Evolutionary conservation across 2,797 vertebrate genomes (phyloP), one percentile per base, ranked within the genome.

Genomic region (Lycodopsis pacificus): DNA sequence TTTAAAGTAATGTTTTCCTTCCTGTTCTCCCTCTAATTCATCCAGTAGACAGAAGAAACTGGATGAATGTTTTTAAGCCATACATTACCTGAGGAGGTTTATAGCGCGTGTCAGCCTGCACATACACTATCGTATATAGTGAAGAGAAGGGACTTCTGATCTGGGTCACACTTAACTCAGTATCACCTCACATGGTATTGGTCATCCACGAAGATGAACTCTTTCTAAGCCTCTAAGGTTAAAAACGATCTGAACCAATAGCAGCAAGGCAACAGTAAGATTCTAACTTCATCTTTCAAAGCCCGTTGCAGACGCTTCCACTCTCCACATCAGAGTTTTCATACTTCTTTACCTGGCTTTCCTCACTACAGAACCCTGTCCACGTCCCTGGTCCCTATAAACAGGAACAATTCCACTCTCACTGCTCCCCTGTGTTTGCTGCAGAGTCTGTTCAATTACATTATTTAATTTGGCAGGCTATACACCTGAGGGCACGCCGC

Each of bases 401-500:
- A 69, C 22, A 6, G 2, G 3, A 17, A 67, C 30, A 66, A 64
- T 75, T 73, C 40, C 20, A 56, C 53, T 67, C 48, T 78, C 44
- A 30, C 22, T 65, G 44, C 58, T 67, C 61, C 63, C 15, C 5
- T 67, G 46, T 69, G 58, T 68, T 79, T 63, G 22, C 68, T 65
- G 62, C 73, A 72, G 30, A 71, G 20, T 27, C 62, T 51, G 44
- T 66, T 85, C 48, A 79, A 63, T 44, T 36, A 3, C 80, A 66
- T 68, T 42, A 83, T 88, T 87, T 78, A 32, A 91, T 89, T 80
- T 83, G 40, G 30, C 56, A 61, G 20, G 38, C 58, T 62, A 32
- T 73, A 59, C 46, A 74, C 46, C 63, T 75, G 58, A n/a, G 54
- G 72, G 65, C 57, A 25, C 65, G 70, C 61, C 36, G 10, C 46